Evolutionary conservation across 2,888 invertebrate genomes (phyloP), one percentile per base, ranked within the genome.

Genomic region (Agrenia bidenticulata): DNA sequence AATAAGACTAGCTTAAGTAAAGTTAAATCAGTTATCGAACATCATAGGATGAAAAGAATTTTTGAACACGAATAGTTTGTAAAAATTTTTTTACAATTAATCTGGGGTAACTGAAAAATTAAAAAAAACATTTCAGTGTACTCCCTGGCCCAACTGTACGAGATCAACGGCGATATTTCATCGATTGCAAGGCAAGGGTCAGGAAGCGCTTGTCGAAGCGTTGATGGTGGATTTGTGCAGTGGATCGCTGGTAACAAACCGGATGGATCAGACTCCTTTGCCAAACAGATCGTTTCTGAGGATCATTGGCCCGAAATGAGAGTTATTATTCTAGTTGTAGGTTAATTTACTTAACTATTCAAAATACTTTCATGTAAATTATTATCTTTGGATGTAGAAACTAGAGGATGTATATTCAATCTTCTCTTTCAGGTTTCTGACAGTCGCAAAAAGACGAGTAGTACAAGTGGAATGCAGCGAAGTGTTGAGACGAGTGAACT

Each of bases 191-290:
- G 96, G 74, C 83, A 87, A 72, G 92, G 70, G 9, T 98, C 97
- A 51, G 99, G 99, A 19, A 96, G 95, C 78, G 99, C 99, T 0
- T 97, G 97, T 80, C 86, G 99, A 42, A 98, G 97, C 80, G 83
- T 96, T 23, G 87, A 87, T 76, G 96, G 96, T 26, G 99, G 99
- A 13, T 96, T 97, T 82, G 97, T 98, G 0, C 87, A 87, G 66
- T 99, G 99, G 99, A 84, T 86, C 64, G 87, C 86, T 77, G 94
- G 94, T 7, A 77, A 77, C 0, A 78, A 82, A 37, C 78, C 82
- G 0, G 83, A 85, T 77, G 93, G 92, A 4, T 81, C 80, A 7
- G 94, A 94, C 79, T 93, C 92, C 0, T 78, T 90, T 53, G 91
- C 92, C 0, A 82, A 84, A 50, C 88, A 89, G 81, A 83, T 98